Percentiles rank a stretch among this genome's conserved stretches.
These are phyloP conservation scores for Orgyia antiqua DNA, from an alignment of 2,888 invertebrate genomes.

Conservation along the genomic window DNA sequence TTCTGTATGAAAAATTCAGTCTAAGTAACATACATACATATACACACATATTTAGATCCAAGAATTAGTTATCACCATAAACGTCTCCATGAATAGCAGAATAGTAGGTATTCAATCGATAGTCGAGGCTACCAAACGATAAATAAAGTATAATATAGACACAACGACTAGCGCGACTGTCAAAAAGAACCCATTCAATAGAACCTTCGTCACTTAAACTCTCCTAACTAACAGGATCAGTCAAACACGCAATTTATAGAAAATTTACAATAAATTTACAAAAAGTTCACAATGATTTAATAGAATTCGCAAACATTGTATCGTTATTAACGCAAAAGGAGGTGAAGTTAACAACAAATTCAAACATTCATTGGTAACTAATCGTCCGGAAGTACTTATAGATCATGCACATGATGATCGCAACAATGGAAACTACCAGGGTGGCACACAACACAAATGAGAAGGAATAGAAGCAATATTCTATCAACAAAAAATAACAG, in stretches of 20 bases:
- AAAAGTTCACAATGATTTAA: conserved; percentile 68
- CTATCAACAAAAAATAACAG: conserved; percentile 22
- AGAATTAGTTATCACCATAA: no score
- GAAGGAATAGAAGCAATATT: conserved; percentile 23
- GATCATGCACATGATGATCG: conserved; percentile 63
- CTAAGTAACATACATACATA: no score
- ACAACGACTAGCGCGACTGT: no score
- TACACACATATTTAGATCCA: no score
- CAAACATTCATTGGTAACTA: conserved; percentile 69
- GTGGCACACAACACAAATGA: conserved; percentile 46
- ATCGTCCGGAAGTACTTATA: conserved; percentile 68
- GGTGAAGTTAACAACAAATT: conserved; percentile 75
- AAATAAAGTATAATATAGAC: no score
- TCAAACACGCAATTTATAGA: conserved; percentile 57
- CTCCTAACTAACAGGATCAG: conserved; percentile 49
- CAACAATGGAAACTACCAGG: conserved; percentile 60
- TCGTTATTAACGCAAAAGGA: conserved; percentile 75
- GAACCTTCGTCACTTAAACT: conserved; percentile 2
- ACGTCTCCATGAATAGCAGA: no score
- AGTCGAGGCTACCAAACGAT: no score
- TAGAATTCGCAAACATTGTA: conserved; percentile 76
- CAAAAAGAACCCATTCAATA: conserved; percentile 1
- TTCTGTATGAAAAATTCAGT: no score
- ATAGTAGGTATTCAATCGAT: no score
- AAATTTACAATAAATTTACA: conserved; percentile 49